Conservation (phyloP, 2,113 vertebrate genomes). For the Zapornia atra region DNA sequence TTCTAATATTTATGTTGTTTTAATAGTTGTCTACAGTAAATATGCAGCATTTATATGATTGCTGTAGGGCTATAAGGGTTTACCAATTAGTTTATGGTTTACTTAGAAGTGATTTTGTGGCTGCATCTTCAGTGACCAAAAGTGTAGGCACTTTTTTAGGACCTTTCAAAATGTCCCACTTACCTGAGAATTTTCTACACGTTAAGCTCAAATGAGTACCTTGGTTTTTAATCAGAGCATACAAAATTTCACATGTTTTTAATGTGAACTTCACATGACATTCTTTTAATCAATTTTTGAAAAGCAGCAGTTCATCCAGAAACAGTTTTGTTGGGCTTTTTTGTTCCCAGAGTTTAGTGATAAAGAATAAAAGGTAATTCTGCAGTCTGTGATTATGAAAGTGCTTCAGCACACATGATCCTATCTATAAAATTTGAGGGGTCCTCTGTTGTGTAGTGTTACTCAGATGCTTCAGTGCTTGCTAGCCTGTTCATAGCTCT, state of each 20-base stretch:
- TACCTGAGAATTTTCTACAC: neutral
- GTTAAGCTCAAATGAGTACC: neutral
- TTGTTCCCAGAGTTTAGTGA: neutral
- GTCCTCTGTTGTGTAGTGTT: neutral
- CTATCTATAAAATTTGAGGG: neutral
- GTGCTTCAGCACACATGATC: neutral
- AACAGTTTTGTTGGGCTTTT: neutral
- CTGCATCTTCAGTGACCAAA: neutral
- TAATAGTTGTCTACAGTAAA: neutral
- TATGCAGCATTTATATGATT: neutral
- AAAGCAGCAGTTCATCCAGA: neutral
- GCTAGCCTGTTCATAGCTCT: neutral
- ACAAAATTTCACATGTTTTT: neutral
- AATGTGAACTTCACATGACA: neutral
- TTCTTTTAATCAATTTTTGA: neutral
- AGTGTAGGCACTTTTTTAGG: rapidly evolving
- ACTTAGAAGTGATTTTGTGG: neutral
- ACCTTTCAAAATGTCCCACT: neutral
- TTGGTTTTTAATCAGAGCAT: neutral
- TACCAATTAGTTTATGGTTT: neutral
- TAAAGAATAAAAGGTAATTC: neutral
- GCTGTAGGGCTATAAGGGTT: neutral
- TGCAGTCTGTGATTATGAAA: neutral
- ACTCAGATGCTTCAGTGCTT: neutral
- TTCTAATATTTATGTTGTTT: neutral